Base-by-base conservation (phyloP, 2,113 vertebrate species). In the Glareola pratincola region DNA sequence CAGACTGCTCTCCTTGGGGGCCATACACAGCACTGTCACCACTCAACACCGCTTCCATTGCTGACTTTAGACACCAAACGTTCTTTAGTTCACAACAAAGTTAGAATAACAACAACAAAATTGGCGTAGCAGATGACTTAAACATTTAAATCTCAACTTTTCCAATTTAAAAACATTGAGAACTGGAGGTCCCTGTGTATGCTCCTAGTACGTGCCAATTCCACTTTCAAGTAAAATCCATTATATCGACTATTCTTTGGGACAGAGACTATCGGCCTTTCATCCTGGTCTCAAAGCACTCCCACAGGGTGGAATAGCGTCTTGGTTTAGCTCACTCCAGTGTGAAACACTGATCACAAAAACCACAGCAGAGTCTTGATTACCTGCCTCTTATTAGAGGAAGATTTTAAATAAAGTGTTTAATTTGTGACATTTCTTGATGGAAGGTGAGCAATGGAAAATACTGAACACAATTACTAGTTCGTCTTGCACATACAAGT, bases 21-120 rank as follows among this genome's bases (percentile, higher is more conserved):
- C 21, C 0, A 0, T 10, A n/a, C 19, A 11, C 20, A 79, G 53
- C 48, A 3, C 26, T 27, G 6, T 3, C 53, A 10, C 24, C 16
- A 14, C 37, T 41, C 80, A 56, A 34, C 47, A 54, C 43, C 3
- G 2, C 15, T 43, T 14, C 34, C 37, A 19, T 8, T 26, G 7
- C 4, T 18, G 14, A 43, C 17, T 64, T 66, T 56, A 51, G 26
- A 82, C 2, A 6, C 34, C n/a, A 51, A 4, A 41, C 2, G 5
- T 23, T 21, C 77, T 24, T 5, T 17, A 54, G 29, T 21, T 79
- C 48, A 6, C 57, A 50, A 11, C 57, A 37, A 29, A 69, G 8
- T 29, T 37, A 12, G 12, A 50, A 17, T 5, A 87, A 32, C 20
- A 57, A 6, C 39, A 57, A 57, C 34, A 74, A 13, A 36, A 53